Percentiles rank a stretch among this genome's conserved stretches.
Conservation (phyloP, 2,888 invertebrate species). For the Monoplex corrugatus region DNA sequence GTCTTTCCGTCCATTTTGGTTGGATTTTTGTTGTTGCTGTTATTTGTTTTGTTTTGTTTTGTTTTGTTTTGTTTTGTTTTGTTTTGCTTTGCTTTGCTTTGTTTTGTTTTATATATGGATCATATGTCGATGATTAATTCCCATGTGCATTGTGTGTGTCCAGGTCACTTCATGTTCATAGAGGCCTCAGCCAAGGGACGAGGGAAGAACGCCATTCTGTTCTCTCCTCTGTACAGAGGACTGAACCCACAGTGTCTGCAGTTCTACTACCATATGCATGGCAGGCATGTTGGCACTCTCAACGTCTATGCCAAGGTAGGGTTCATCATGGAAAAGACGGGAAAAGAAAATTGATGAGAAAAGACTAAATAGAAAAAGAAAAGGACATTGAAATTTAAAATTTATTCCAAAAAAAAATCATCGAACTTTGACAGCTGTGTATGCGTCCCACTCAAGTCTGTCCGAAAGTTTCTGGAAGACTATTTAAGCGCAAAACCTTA, state of each 20-base stretch:
- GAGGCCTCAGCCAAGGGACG: constrained; percentile 71
- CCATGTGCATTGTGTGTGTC: no score
- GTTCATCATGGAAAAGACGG: constrained; percentile 59
- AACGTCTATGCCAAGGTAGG: constrained; percentile 45
- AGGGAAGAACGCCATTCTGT: constrained; percentile 72
- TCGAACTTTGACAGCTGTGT: no score
- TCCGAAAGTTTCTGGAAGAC: no score
- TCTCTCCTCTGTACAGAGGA: constrained; percentile 74
- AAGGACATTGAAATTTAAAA: no score
- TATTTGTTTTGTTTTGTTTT: not conserved
- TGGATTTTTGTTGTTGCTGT: not conserved
- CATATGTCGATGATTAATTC: no score
- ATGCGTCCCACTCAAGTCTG: constrained; percentile 76
- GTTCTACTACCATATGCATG: constrained; percentile 76
- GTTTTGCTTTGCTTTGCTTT: not conserved
- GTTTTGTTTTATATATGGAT: not conserved
- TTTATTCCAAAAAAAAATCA: no score
- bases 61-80: not conserved
- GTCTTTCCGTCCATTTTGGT: not conserved
- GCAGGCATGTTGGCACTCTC: constrained; percentile 59
- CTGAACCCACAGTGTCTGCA: constrained; percentile 72
- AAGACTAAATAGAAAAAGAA: no score
- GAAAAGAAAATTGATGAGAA: constrained; percentile 58
- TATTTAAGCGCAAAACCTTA: no score
- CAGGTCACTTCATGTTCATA: constrained; percentile 79